phyloP scores from a whole-genome alignment of 2,797 vertebrate genomes.

The Rhinatrema bivittatum region DNA sequence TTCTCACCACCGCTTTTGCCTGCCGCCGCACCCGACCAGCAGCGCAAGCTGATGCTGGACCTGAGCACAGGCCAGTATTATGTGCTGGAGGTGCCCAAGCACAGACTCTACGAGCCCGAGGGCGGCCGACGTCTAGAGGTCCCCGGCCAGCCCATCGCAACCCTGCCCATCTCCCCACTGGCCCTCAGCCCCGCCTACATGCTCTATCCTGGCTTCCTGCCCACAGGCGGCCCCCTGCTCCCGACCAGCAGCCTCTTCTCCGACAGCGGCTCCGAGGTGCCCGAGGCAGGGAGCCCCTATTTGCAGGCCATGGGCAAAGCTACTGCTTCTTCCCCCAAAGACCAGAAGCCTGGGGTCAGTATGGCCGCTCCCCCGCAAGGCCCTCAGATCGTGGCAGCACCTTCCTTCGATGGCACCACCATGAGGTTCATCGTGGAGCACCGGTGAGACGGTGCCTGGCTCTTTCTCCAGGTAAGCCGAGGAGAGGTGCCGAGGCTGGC shows the following conservation, averaged over 20 bases:
- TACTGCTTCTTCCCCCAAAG: conserved; percentile 33
- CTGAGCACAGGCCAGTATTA: conserved; percentile 90
- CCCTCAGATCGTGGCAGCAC: conserved; percentile 85
- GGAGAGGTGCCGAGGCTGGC: background rate
- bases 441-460: conserved; percentile 66
- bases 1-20: conserved; percentile 55
- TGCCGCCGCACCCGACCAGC: conserved; percentile 49
- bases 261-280: conserved; percentile 17
- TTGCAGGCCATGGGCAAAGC: conserved; percentile 67
- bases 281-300: conserved; percentile 66
- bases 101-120: conserved; percentile 87
- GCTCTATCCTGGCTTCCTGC: conserved; percentile 74
- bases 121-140: conserved; percentile 89
- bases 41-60: conserved; percentile 89
- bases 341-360: conserved; percentile 83
- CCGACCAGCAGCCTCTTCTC: conserved; percentile 54
- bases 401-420: conserved; percentile 92
- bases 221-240: conserved; percentile 51
- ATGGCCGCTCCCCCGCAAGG: conserved; percentile 81
- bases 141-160: conserved; percentile 64
- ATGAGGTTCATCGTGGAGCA: conserved; percentile 98
- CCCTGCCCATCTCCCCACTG: conserved; percentile 62
- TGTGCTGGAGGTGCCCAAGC: conserved; percentile 84
- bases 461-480: background rate
- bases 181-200: conserved; percentile 77